A percentile compares a stretch with the other conserved stretches of the same genome.
phyloP scores from a whole-genome alignment of 2,888 invertebrate species.

The Hyposoter dolosus region DNA sequence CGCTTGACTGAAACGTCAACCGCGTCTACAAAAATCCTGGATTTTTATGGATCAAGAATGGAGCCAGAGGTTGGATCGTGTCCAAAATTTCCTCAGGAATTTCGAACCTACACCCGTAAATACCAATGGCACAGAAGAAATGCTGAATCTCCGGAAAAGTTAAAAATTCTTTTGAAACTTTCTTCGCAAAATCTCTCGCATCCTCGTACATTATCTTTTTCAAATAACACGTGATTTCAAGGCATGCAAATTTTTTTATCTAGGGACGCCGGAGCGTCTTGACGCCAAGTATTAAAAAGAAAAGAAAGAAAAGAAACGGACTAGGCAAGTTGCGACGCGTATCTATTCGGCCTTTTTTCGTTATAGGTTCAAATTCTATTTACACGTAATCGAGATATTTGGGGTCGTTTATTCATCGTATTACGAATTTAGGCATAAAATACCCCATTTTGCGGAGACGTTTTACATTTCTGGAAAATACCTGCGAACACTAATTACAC shows the following conservation, averaged over 20 bases:
- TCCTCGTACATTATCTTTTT: background rate
- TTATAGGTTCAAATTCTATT: too few species aligned
- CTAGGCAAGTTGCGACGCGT: too few species aligned
- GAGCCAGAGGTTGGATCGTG: background rate
- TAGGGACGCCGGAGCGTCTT: too few species aligned
- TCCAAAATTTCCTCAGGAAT: background rate
- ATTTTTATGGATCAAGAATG: background rate
- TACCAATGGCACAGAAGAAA: background rate
- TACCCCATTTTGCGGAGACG: background rate
- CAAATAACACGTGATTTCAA: background rate
- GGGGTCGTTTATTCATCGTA: background rate
- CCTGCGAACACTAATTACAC: background rate
- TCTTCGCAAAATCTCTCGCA: background rate
- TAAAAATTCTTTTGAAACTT: background rate
- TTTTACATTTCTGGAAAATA: background rate
- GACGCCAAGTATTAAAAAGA: too few species aligned
- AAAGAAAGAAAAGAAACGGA: too few species aligned
- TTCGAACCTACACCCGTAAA: background rate
- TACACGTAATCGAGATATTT: background rate
- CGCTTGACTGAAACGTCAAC: background rate
- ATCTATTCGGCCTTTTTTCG: too few species aligned
- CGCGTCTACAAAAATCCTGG: background rate
- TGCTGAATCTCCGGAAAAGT: background rate
- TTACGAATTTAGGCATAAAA: background rate
- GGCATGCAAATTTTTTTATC: background rate